These are phyloP conservation scores for Fistularia tabacaria DNA, from an alignment of 2,797 vertebrate genomes.

Conservation along the genomic window DNA sequence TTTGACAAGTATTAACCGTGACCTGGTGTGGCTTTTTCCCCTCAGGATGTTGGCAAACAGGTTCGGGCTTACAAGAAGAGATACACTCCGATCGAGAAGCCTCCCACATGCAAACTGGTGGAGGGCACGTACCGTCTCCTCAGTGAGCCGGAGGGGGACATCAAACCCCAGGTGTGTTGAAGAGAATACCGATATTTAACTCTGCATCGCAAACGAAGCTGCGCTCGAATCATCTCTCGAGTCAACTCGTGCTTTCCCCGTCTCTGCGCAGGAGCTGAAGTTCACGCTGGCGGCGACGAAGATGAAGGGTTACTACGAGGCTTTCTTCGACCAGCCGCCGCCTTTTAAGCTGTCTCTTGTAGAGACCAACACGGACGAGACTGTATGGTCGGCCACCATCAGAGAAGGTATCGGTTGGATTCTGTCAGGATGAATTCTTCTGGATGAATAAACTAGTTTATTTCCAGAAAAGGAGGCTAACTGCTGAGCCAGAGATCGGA, in stretches of 20 bases:
- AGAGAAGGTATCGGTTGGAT: slow-evolving; percentile 86
- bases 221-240: neutral
- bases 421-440: no score
- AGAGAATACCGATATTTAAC: no score
- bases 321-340: slow-evolving; percentile 80
- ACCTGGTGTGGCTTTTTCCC: neutral
- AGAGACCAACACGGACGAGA: slow-evolving; percentile 75
- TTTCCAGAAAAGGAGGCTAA: no score
- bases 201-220: no score
- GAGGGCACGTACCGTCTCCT: slow-evolving; percentile 78
- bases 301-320: slow-evolving; percentile 85
- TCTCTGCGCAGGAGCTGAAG: slow-evolving; percentile 75
- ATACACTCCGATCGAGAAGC: slow-evolving; percentile 81
- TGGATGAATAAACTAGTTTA: no score
- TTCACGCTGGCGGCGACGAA: slow-evolving; percentile 79
- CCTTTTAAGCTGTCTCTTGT: slow-evolving; percentile 81
- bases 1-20: no score
- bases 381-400: slow-evolving; percentile 80
- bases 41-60: slow-evolving; percentile 77
- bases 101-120: slow-evolving; percentile 79
- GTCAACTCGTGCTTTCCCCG: neutral
- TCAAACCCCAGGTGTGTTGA: slow-evolving; percentile 77
- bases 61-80: slow-evolving; percentile 74
- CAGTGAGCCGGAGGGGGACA: slow-evolving; percentile 82
- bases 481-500: no score